Percentiles rank a stretch among this genome's conserved stretches.
Conservation (phyloP, 2,888 invertebrate species). For the Tupiocoris notatus region DNA sequence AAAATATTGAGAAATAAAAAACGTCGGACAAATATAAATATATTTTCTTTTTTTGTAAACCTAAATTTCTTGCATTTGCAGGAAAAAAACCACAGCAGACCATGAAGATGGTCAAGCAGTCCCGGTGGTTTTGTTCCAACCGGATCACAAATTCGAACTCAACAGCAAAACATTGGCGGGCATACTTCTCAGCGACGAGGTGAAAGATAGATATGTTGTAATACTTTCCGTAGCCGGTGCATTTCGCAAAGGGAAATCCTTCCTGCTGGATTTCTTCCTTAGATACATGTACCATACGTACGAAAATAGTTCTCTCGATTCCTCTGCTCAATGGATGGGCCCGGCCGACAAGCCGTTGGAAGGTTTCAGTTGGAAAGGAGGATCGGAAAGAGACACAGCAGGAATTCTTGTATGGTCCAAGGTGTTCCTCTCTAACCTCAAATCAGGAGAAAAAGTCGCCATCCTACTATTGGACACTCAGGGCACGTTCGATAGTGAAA, state of each 20-base stretch:
- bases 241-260: conserved; percentile 96
- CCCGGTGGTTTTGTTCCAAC: conserved; percentile 77
- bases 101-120: conserved; percentile 59
- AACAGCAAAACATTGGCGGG: conserved; percentile 74
- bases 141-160: conserved; percentile 82
- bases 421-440: conserved; percentile 70
- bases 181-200: conserved; percentile 71
- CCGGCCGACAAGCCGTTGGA: conserved; percentile 74
- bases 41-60: no score
- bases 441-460: conserved; percentile 73
- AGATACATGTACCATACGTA: conserved; percentile 74
- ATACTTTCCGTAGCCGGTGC: conserved; percentile 95
- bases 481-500: conserved; percentile 95
- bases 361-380: conserved; percentile 89
- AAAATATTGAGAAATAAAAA: no score
- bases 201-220: conserved; percentile 79
- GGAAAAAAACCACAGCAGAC: no score
- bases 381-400: conserved; percentile 90
- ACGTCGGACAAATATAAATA: no score
- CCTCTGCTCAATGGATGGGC: conserved; percentile 72
- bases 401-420: conserved; percentile 96
- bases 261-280: conserved; percentile 92
- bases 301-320: conserved; percentile 49
- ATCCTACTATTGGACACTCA: conserved; percentile 91
- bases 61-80: no score